phyloP scores from a whole-genome alignment of 1,140 invertebrate species.

The Lepidotrigona ventralis region DNA sequence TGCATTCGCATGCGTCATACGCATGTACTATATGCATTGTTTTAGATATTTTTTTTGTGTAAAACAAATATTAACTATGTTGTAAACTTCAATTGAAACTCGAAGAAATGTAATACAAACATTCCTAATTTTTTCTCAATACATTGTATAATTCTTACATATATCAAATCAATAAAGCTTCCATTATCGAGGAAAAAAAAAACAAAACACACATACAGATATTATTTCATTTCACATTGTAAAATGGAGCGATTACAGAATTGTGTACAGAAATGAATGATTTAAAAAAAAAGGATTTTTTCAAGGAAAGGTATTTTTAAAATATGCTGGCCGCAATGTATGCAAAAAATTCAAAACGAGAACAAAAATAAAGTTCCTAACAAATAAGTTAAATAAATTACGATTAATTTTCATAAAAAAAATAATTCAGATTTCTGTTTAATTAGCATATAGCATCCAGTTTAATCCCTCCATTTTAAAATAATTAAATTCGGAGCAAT shows the following conservation, averaged over 20 bases:
- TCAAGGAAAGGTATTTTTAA: constrained; percentile 1
- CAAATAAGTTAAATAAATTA: constrained; percentile 4
- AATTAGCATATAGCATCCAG: neutral
- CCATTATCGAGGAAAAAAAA: constrained; percentile 1
- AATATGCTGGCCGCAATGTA: constrained; percentile 3
- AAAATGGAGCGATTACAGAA: constrained; percentile 58
- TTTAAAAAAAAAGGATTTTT: neutral
- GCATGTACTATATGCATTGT: constrained; percentile 24
- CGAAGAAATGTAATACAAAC: constrained; percentile 21
- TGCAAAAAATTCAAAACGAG: constrained; percentile 19
- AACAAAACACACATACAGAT: constrained; percentile 31
- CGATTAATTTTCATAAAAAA: neutral
- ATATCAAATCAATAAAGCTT: constrained; percentile 11
- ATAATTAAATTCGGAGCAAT: constrained; percentile 19
- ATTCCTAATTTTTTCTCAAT: constrained; percentile 1
- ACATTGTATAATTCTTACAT: neutral
- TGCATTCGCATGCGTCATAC: constrained; percentile 30
- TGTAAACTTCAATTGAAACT: constrained; percentile 6
- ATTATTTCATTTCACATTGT: constrained; percentile 44
- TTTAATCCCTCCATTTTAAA: constrained; percentile 62
- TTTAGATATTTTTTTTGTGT: neutral
- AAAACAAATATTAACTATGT: constrained; percentile 26
- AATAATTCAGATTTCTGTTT: neutral
- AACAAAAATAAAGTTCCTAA: neutral
- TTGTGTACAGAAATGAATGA: neutral